phyloP scores from a whole-genome alignment of 2,113 vertebrate genomes.

The Onychorhynchus coronatus region DNA sequence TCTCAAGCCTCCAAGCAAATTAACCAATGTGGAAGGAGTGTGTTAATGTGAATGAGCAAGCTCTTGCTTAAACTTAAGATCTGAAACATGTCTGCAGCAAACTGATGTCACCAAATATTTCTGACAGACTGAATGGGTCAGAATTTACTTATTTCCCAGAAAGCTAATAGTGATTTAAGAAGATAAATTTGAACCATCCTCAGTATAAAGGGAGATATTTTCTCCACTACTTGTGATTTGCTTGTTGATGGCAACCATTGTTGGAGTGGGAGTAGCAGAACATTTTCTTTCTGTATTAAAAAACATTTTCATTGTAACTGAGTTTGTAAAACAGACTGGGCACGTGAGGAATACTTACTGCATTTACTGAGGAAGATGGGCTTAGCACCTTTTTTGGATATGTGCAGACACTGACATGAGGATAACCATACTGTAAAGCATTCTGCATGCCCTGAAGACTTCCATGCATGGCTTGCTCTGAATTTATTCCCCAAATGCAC shows the following conservation, averaged over 20 bases:
- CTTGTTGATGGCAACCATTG: not conserved
- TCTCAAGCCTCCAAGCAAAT: not conserved
- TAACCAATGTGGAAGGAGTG: not conserved
- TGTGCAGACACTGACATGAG: not conserved
- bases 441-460: not conserved
- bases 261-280: not conserved
- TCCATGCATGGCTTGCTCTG: not conserved
- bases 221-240: not conserved
- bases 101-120: not conserved
- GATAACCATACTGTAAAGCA: not conserved
- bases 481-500: constrained; percentile 21
- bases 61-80: not conserved
- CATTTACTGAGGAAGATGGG: not conserved
- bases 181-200: not conserved
- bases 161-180: not conserved
- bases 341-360: not conserved
- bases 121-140: not conserved
- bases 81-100: not conserved
- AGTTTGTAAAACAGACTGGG: not conserved
- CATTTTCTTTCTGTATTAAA: not conserved
- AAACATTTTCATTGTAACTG: not conserved
- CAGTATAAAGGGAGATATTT: not conserved
- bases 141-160: not conserved
- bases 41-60: not conserved
- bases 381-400: not conserved